Evolutionary conservation across 2,888 invertebrate genomes (phyloP).

Genomic region (Phorcus lineatus): DNA sequence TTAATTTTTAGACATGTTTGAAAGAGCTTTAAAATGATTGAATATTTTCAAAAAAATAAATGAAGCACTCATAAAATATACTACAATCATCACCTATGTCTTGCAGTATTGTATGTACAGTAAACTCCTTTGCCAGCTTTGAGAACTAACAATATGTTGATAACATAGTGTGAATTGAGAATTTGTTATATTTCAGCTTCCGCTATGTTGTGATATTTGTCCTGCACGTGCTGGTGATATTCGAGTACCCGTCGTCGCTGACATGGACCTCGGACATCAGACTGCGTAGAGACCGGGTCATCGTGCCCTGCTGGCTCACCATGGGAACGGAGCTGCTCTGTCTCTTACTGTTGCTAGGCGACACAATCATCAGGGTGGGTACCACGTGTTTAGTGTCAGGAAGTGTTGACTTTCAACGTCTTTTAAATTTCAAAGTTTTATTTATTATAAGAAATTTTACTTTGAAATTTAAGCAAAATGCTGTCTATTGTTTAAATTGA

Average conservation of each 20-base stretch:
- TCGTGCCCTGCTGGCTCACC: slow-evolving; percentile 67
- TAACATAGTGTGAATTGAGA: neutral
- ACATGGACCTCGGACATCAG: slow-evolving; percentile 68
- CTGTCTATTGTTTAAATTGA: too few relatives aligned
- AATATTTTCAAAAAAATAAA: too few relatives aligned
- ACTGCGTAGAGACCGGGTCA: slow-evolving; percentile 41
- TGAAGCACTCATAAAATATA: too few relatives aligned
- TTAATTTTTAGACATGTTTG: too few relatives aligned
- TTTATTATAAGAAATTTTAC: too few relatives aligned
- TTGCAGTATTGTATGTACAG: too few relatives aligned
- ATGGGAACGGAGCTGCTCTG: slow-evolving; percentile 67
- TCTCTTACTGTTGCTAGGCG: slow-evolving; percentile 61
- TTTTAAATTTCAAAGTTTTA: neutral
- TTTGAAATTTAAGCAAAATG: too few relatives aligned
- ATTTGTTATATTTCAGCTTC: slow-evolving; percentile 60
- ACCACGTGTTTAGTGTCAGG: neutral
- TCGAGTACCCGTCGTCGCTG: slow-evolving; percentile 72
- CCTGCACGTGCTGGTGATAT: slow-evolving; percentile 70
- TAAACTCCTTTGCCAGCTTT: too few relatives aligned
- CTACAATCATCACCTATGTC: too few relatives aligned
- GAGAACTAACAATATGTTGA: neutral
- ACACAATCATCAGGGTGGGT: slow-evolving; percentile 64
- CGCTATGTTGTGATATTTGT: slow-evolving; percentile 62
- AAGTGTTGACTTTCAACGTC: neutral
- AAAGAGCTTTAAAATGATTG: too few relatives aligned